Evolutionary conservation across 2,113 vertebrate genomes (phyloP).

Genomic region (Tachuris rubrigastra): DNA sequence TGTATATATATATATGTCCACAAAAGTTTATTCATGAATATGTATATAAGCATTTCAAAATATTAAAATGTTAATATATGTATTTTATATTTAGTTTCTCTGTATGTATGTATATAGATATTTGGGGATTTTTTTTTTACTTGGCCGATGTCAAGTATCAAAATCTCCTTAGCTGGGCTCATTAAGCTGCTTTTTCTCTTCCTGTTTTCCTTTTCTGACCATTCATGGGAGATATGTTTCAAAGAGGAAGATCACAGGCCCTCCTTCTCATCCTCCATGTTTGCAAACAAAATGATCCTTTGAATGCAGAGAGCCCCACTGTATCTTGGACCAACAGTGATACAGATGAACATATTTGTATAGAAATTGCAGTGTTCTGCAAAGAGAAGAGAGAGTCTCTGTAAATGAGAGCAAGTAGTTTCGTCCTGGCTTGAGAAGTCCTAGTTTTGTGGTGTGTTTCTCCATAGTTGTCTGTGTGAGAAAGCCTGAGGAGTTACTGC

Average conservation of each 20-base stretch:
- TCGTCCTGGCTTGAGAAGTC: not conserved
- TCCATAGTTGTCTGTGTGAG: not conserved
- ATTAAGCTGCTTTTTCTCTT: not conserved
- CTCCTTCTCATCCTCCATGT: not conserved
- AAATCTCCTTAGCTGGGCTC: not conserved
- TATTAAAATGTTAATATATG: not conserved
- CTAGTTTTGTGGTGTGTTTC: not conserved
- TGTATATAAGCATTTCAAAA: not conserved
- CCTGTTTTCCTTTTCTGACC: not conserved
- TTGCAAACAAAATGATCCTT: not conserved
- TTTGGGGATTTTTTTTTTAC: not conserved
- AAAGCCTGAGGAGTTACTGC: not conserved
- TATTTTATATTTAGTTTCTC: not conserved
- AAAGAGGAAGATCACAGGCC: not conserved
- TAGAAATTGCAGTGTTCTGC: not conserved
- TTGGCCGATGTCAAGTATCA: not conserved
- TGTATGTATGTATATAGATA: not conserved
- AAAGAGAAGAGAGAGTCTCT: not conserved
- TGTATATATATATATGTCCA: fast-evolving
- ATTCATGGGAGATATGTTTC: not conserved
- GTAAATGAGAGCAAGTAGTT: not conserved
- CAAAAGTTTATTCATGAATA: not conserved
- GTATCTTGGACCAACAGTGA: not conserved
- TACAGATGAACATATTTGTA: not conserved
- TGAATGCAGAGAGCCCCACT: fast-evolving